Evolutionary conservation across 2,888 invertebrate species (phyloP).

Genomic region (Lucinisca nassula): DNA sequence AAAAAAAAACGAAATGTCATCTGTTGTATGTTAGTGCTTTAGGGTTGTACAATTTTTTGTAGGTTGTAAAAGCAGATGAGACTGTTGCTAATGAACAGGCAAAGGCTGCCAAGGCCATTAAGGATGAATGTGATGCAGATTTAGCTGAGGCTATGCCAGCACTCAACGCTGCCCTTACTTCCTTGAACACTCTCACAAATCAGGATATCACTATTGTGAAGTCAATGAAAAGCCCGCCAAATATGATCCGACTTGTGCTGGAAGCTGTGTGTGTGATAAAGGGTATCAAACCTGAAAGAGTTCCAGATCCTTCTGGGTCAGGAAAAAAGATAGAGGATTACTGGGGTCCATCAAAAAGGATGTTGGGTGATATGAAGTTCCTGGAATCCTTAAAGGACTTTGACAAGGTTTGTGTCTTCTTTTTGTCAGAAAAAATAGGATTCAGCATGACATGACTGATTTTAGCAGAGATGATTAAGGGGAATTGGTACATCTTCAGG

Average conservation of each 20-base stretch:
- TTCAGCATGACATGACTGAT: too few relatives aligned
- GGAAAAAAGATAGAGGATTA: conserved; percentile 88
- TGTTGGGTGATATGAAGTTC: conserved; percentile 88
- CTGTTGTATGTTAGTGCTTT: too few relatives aligned
- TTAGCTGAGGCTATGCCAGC: conserved; percentile 88
- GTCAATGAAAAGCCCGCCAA: conserved; percentile 88
- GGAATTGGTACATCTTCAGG: too few relatives aligned
- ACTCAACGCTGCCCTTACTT: conserved; percentile 87
- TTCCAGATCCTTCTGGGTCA: conserved; percentile 87
- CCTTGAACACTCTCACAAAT: conserved; percentile 88
- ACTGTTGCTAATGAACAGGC: conserved; percentile 93
- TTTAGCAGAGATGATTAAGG: too few relatives aligned
- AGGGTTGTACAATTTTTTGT: too few relatives aligned
- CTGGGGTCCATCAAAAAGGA: conserved; percentile 88
- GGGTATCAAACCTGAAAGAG: conserved; percentile 88
- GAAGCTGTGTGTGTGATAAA: conserved; percentile 88
- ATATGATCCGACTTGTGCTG: conserved; percentile 87
- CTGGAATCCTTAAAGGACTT: conserved; percentile 86
- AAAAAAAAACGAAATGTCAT: too few relatives aligned
- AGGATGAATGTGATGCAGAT: conserved; percentile 88
- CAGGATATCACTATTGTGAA: conserved; percentile 88
- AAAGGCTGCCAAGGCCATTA: conserved; percentile 87
- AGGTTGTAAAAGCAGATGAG: conserved; percentile 97
- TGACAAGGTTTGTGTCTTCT: conserved; percentile 86
- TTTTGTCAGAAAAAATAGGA: too few relatives aligned